Conservation (phyloP, 2,888 invertebrate genomes). For the Ectemnius continuus region DNA sequence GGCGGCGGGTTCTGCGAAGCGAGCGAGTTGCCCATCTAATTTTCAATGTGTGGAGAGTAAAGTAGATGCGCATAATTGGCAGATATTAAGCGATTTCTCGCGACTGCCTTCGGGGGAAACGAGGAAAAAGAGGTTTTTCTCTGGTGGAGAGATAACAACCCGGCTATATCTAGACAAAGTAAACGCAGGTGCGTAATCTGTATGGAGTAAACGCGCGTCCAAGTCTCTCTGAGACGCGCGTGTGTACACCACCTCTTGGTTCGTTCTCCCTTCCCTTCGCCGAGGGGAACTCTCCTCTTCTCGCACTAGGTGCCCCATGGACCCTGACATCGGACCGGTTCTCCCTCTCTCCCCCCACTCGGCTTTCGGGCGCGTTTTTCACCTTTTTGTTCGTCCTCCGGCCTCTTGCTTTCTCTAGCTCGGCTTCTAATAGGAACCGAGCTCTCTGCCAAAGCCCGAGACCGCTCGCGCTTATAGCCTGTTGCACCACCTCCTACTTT, state of each 20-base stretch:
- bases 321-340: constrained; percentile 60
- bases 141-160: background rate
- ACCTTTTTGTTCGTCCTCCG: constrained; percentile 46
- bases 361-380: constrained; percentile 43
- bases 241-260: constrained; percentile 40
- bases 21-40: background rate
- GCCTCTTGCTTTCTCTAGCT: constrained; percentile 61
- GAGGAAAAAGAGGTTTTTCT: constrained; percentile 1
- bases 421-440: constrained; percentile 57
- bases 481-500: constrained; percentile 43
- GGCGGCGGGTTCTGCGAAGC: background rate
- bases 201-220: constrained; percentile 56
- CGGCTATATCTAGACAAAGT: background rate
- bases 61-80: constrained; percentile 4
- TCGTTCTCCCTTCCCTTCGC: constrained; percentile 10
- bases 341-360: constrained; percentile 37
- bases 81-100: constrained; percentile 4
- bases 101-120: background rate
- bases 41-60: background rate
- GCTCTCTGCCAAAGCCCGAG: constrained; percentile 50
- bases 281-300: background rate
- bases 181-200: constrained; percentile 66
- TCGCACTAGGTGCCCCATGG: constrained; percentile 22
- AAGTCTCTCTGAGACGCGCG: constrained; percentile 24
- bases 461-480: constrained; percentile 44